Base-by-base conservation (phyloP, 2,797 vertebrate species). In the Mormyrus proboscirostris region DNA sequence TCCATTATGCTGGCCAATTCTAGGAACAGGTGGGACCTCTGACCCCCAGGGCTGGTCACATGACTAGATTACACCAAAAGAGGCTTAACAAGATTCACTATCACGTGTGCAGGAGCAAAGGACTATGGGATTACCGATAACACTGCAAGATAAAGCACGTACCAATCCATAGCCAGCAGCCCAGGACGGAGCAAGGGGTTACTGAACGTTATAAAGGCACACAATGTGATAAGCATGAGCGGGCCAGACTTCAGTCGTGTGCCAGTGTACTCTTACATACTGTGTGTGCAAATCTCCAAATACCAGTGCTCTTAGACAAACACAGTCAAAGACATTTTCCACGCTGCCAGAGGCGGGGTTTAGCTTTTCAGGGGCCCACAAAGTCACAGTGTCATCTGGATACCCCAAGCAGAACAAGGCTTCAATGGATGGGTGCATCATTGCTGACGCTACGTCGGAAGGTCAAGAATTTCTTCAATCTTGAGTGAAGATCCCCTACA, bases 41-140 rank as follows among this genome's bases (percentile, higher is more conserved):
- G 50, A 47, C 44, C 22, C 25, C n/a, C 8, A 86, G 51, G 25
- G 25, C 19, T 38, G 38, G 29, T 65, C 59, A 47, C 12, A 38
- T 87, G 86, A 87, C 86, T 87, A 55, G 55, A 87, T 88, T 88
- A 88, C 44, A 6, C 57, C 41, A 10, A 88, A 62, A 88, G 87
- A 69, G 87, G 87, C 59, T 88, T 88, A 88, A 19, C 41, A 22
- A 47, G 38, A 89, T 88, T 91, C 89, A 90, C 88, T 88, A 53
- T 82, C 25, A 86, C 90, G 89, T 90, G 89, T 89, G 88, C 49
- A 12, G 4, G 76, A 89, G 89, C 90, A 89, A 53, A 12, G 4
- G 76, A 90, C 90, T 89, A 85, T 89, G 88, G 89, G 91, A 92
- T 92, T 92, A 91, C 57, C 8, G 59, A 55, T 22, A 38, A 51